phyloP scores from a whole-genome alignment of 2,113 vertebrate genomes.

The Mesoclemmys tuberculata region DNA sequence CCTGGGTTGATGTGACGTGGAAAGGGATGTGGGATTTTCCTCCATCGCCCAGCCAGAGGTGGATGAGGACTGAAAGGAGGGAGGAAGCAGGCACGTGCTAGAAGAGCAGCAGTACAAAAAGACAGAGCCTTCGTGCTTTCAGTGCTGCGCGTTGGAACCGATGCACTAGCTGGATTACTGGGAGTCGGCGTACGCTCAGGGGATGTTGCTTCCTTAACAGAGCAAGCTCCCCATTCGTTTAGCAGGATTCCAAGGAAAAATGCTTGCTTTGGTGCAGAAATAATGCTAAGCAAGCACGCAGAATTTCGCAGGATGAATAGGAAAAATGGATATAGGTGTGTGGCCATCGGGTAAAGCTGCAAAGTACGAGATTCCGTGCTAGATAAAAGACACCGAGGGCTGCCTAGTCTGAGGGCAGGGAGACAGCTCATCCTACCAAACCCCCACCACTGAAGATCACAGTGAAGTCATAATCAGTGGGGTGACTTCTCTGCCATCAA shows the following conservation, averaged over 20 bases:
- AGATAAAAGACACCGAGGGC: fast-evolving
- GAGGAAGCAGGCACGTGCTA: not conserved
- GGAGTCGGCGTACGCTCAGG: not conserved
- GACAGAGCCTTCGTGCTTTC: not conserved
- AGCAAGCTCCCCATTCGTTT: not conserved
- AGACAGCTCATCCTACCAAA: not conserved
- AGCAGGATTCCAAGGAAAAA: not conserved
- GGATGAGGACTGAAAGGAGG: not conserved
- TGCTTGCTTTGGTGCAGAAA: not conserved
- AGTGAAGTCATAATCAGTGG: not conserved
- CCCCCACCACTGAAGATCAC: not conserved
- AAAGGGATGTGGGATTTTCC: not conserved
- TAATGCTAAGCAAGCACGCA: not conserved
- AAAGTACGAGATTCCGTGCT: not conserved
- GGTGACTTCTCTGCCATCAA: not conserved
- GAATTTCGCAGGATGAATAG: not conserved
- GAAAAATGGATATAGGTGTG: fast-evolving
- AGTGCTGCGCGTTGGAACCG: fast-evolving
- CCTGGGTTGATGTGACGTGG: not conserved
- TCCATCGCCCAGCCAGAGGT: not conserved
- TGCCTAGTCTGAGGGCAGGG: not conserved
- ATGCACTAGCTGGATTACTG: not conserved
- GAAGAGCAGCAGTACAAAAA: not conserved
- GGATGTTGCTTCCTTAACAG: not conserved
- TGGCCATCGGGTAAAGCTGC: not conserved